Conservation (phyloP, 2,888 invertebrate species). For the Spisula subtruncata region DNA sequence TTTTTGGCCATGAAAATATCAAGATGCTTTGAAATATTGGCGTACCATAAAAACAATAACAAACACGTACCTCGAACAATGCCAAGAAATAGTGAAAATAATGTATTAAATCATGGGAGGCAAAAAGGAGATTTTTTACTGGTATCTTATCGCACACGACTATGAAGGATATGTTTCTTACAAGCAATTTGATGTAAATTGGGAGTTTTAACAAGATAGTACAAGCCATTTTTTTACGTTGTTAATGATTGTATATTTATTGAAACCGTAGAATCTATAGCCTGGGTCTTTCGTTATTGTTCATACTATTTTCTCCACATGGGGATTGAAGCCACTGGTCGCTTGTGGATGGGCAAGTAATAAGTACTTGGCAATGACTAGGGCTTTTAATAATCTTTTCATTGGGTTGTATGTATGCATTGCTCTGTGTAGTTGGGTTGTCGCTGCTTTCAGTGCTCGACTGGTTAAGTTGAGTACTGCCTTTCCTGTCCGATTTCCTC, state of each 20-base stretch:
- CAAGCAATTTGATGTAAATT: slow-evolving; percentile 40
- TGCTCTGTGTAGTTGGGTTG: no score
- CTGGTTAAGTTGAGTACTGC: no score
- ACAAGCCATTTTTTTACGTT: slow-evolving; percentile 39
- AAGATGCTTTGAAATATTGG: neutral
- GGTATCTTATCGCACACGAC: slow-evolving; percentile 25
- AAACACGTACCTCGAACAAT: neutral
- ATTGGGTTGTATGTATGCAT: no score
- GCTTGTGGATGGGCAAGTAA: no score
- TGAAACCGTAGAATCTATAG: neutral
- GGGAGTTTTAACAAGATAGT: slow-evolving; percentile 31
- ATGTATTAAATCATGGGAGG: neutral
- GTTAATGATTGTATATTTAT: slow-evolving; percentile 40
- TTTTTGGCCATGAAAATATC: neutral
- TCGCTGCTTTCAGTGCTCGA: no score
- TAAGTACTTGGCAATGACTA: no score
- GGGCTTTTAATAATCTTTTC: no score
- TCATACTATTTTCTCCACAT: neutral
- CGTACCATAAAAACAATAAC: neutral
- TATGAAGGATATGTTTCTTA: slow-evolving; percentile 20
- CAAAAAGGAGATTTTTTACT: neutral
- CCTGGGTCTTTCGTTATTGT: neutral
- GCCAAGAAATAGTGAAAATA: slow-evolving; percentile 1
- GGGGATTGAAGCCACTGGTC: no score
- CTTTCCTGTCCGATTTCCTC: no score